Base-by-base conservation (phyloP, 2,113 vertebrate genomes). In the Pygoscelis antarcticus region DNA sequence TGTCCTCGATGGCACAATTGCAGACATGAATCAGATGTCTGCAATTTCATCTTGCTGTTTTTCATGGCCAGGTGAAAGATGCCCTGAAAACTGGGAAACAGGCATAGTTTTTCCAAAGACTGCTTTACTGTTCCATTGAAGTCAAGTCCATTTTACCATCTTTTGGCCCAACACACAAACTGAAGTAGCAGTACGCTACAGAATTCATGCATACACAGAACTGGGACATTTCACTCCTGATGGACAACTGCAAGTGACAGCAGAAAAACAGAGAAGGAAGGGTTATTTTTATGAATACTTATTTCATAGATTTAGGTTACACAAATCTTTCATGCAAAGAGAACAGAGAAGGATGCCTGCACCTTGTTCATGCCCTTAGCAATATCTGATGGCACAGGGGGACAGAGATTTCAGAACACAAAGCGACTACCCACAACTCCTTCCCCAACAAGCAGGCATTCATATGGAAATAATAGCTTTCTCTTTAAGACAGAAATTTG, bases 221-320 rank as follows among this genome's bases (percentile, higher is more conserved):
- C 34, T 62, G 70, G 75, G 84, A 72, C 66, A 54, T 89, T 62
- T 87, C 62, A 62, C 13, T 89, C 32, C 62, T 89, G 75, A 85
- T 40, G 62, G 89, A 85, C 82, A 93, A 47, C 77, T 54, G 57
- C 74, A 95, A 91, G 58, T 83, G 74, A 77, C 0, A 1, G 89
- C 42, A 76, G 75, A 78, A 85, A 87, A 75, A 75, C 34, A 70
- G 74, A 87, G 61, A 89, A 76, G 20, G 69, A 68, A 76, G 36
- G 49, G 61, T 62, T 96, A 95, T 90, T 96, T 93, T 97, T 66
- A 93, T 89, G 78, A 91, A 90, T 22, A 66, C 36, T 93, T 85
- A 88, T 85, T 91, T 91, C 71, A 74, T 20, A 90, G 42, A 91
- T 77, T 66, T 83, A 79, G 58, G 46, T 86, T 91, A 83, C 47